A percentile compares a stretch with the other conserved stretches of the same genome.
Conservation (phyloP, 1,140 invertebrate species). For the roundworm (Caenorhabditis elegans) region WBcel235 BX284605.5:9478501-9479000, state of each 20-base stretch:
- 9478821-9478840: conserved; percentile 38
- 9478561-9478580: conserved; percentile 38
- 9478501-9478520: neutral
- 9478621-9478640: neutral
- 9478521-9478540: neutral
- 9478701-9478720: conserved; percentile 31
- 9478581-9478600: conserved; percentile 36
- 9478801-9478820: conserved; percentile 37
- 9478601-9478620: conserved; percentile 43
- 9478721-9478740: conserved; percentile 38
- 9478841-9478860: conserved; percentile 33
- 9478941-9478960: conserved; percentile 3
- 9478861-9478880: conserved; percentile 42
- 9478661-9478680: conserved; percentile 33
- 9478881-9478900: conserved; percentile 43
- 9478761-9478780: conserved; percentile 35
- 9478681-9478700: conserved; percentile 37
- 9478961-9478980: conserved; percentile 40
- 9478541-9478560: neutral
- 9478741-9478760: conserved; percentile 36
- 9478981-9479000: conserved; percentile 34
- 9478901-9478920: conserved; percentile 44
- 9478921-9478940: conserved; percentile 37
- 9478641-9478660: conserved; percentile 34
- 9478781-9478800: conserved; percentile 33